phyloP scores from a whole-genome alignment of 2,888 invertebrate genomes.

The Druceiella hillmani region DNA sequence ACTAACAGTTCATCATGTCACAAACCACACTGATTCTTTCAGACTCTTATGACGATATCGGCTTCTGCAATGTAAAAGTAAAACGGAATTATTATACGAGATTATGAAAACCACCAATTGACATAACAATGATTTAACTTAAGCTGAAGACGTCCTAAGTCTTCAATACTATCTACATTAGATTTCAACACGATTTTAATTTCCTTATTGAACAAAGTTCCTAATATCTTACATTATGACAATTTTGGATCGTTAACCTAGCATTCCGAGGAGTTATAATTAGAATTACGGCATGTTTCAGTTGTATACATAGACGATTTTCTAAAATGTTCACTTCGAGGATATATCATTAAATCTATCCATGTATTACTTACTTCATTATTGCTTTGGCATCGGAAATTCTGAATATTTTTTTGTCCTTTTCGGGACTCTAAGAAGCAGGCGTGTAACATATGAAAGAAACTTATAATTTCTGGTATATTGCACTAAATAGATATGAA shows the following conservation, averaged over 20 bases:
- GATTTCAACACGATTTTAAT: no score
- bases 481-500: constrained; percentile 30
- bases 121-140: no score
- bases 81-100: no score
- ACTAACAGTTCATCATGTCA: no score
- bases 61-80: no score
- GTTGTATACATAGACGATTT: constrained; percentile 1
- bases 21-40: no score
- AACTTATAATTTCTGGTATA: constrained; percentile 36
- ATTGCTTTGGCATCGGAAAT: constrained; percentile 46
- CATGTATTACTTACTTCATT: constrained; percentile 44
- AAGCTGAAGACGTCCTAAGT: no score
- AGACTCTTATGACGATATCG: no score
- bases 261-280: neutral
- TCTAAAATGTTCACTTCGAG: constrained; percentile 20
- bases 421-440: constrained; percentile 44
- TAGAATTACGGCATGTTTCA: constrained; percentile 2
- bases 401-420: constrained; percentile 49
- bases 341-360: constrained; percentile 16
- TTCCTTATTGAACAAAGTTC: constrained; percentile 2
- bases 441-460: constrained; percentile 51
- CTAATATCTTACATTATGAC: neutral
- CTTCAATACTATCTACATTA: no score
- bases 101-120: no score
- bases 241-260: constrained; percentile 4